Conservation (phyloP, 2,888 invertebrate species). For the Rhamphomyia laevipes region DNA sequence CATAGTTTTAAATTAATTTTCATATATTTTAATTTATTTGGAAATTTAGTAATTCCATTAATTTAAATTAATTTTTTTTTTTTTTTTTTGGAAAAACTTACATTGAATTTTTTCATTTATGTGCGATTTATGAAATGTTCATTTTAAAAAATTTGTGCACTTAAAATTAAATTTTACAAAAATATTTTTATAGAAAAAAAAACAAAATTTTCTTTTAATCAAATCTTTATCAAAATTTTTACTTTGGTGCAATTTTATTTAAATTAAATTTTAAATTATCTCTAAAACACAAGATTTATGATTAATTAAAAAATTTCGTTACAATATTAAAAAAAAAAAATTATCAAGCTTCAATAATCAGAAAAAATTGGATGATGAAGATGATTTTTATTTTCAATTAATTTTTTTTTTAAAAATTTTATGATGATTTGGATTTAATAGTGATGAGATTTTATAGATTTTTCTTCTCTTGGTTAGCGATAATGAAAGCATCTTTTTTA, state of each 20-base stretch:
- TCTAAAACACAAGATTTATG: too few species aligned
- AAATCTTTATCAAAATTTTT: conserved; percentile 9
- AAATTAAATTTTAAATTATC: too few species aligned
- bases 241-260: conserved; percentile 7
- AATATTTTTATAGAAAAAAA: too few species aligned
- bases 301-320: background rate
- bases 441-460: background rate
- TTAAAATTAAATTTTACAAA: conserved; percentile 6
- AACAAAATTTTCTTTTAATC: background rate
- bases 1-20: conserved; percentile 14
- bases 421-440: background rate
- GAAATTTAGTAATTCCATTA: conserved; percentile 32
- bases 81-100: conserved; percentile 18
- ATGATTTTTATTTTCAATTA: background rate
- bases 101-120: conserved; percentile 9
- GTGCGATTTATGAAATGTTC: background rate
- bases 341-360: too few species aligned
- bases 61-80: conserved; percentile 23
- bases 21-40: conserved; percentile 12
- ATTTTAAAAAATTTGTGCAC: conserved; percentile 2
- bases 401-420: background rate
- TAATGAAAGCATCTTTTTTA: conserved; percentile 39
- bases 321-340: background rate
- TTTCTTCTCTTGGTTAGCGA: conserved; percentile 20
- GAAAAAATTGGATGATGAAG: background rate